Evolutionary conservation across 2,113 vertebrate genomes (phyloP).

Genomic region (Hiodon tergisus): DNA sequence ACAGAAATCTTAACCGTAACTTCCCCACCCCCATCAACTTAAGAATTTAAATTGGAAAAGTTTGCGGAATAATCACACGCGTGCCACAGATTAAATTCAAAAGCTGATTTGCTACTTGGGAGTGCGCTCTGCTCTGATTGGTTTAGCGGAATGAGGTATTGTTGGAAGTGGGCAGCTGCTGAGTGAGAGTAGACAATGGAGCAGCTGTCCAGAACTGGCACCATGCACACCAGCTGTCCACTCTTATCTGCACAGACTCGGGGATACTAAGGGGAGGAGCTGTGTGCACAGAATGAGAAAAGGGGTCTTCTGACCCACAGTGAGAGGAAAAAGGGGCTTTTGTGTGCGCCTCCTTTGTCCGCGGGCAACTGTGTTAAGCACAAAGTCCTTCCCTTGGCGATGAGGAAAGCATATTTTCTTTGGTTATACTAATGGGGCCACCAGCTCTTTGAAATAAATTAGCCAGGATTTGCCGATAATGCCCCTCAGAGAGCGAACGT

Average conservation of each 20-base stretch:
- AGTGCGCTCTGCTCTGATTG: conserved; percentile 70
- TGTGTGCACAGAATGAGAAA: conserved; percentile 83
- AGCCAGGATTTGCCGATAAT: conserved; percentile 45
- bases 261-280: conserved; percentile 80
- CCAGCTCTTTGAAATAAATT: conserved; percentile 48
- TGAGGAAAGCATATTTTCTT: conserved; percentile 55
- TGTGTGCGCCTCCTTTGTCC: conserved; percentile 84
- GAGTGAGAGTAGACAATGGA: conserved; percentile 96
- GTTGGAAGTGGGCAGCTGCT: conserved; percentile 81
- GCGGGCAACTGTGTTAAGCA: conserved; percentile 80
- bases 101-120: conserved; percentile 60
- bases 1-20: not conserved
- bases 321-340: conserved; percentile 83
- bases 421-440: conserved; percentile 45
- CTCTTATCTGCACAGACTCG: conserved; percentile 83
- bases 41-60: conserved; percentile 63
- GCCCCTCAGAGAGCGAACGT: conserved; percentile 27
- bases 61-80: conserved; percentile 67
- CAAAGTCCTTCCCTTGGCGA: conserved; percentile 68
- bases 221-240: conserved; percentile 98
- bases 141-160: conserved; percentile 77
- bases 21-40: conserved; percentile 17
- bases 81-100: conserved; percentile 90
- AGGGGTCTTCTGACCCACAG: conserved; percentile 96
- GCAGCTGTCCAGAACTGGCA: conserved; percentile 98